Percentiles rank a stretch among this genome's conserved stretches.
phyloP scores from a whole-genome alignment of 2,113 vertebrate genomes.

The Zosterops pallidus region DNA sequence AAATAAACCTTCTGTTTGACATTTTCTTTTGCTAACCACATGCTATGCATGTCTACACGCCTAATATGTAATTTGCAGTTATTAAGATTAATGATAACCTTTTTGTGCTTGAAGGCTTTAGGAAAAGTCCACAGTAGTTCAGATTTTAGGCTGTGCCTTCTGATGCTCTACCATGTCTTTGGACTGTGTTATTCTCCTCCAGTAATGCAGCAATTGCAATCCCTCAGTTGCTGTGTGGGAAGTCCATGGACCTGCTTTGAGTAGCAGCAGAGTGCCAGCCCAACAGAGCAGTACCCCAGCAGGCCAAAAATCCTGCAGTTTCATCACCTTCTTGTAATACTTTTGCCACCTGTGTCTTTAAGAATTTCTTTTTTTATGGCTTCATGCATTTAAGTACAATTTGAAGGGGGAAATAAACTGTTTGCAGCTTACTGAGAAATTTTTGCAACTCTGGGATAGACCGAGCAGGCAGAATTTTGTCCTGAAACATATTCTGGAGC shows the following conservation, averaged over 20 bases:
- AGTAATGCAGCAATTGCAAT: not conserved
- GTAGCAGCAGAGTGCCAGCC: not conserved
- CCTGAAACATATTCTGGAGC: not conserved
- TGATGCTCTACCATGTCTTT: not conserved
- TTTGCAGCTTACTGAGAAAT: not conserved
- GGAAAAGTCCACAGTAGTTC: not conserved
- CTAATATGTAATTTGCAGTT: not conserved
- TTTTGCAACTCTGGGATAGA: not conserved
- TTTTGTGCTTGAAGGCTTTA: not conserved
- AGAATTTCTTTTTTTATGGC: not conserved
- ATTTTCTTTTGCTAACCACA: not conserved
- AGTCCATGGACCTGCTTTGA: not conserved
- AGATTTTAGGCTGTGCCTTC: not conserved
- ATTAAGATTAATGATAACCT: not conserved
- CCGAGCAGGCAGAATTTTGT: not conserved
- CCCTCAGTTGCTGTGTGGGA: not conserved
- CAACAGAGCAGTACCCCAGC: not conserved
- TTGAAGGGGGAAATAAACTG: not conserved
- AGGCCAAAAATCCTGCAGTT: not conserved
- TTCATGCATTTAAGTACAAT: not conserved
- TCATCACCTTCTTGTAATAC: not conserved
- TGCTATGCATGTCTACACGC: not conserved
- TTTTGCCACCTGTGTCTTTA: not conserved
- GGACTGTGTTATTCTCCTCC: fast-evolving
- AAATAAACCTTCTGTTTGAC: not conserved